phyloP scores from a whole-genome alignment of 1,140 invertebrate species.

The Aradophagus sp. region DNA sequence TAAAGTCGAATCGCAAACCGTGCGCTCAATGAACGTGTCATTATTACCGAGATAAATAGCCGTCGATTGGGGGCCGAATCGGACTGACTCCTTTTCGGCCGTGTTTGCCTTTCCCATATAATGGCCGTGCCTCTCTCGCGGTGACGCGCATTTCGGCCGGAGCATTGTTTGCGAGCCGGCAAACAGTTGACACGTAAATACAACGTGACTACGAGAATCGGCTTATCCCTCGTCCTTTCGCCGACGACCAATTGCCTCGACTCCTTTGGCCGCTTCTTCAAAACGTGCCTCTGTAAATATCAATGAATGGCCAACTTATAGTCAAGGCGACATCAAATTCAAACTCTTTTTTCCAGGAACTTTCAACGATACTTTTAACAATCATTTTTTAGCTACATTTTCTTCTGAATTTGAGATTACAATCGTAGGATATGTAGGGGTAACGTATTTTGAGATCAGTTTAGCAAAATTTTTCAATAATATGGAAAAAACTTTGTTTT shows the following conservation, averaged over 20 bases:
- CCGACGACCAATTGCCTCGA: conserved; percentile 14
- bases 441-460: too few species aligned
- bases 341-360: too few species aligned
- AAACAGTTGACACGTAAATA: conserved; percentile 52
- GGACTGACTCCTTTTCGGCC: conserved; percentile 25
- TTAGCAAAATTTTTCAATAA: too few species aligned
- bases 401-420: too few species aligned
- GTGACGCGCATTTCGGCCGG: conserved; percentile 45
- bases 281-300: too few species aligned
- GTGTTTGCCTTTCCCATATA: conserved; percentile 60
- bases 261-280: not conserved
- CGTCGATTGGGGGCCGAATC: conserved; percentile 10
- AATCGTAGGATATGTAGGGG: too few species aligned
- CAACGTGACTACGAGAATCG: conserved; percentile 46
- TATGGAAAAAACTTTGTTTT: too few species aligned
- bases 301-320: too few species aligned
- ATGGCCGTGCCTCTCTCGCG: conserved; percentile 42
- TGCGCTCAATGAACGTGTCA: conserved; percentile 8
- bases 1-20: too few species aligned
- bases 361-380: too few species aligned
- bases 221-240: conserved; percentile 48
- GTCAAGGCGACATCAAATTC: too few species aligned
- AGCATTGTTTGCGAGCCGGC: conserved; percentile 40
- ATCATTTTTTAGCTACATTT: too few species aligned
- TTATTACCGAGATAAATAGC: conserved; percentile 16